These are phyloP conservation scores for Tolypeutes matacus DNA, from an alignment of 2,797 vertebrate species.

Conservation along the genomic window DNA sequence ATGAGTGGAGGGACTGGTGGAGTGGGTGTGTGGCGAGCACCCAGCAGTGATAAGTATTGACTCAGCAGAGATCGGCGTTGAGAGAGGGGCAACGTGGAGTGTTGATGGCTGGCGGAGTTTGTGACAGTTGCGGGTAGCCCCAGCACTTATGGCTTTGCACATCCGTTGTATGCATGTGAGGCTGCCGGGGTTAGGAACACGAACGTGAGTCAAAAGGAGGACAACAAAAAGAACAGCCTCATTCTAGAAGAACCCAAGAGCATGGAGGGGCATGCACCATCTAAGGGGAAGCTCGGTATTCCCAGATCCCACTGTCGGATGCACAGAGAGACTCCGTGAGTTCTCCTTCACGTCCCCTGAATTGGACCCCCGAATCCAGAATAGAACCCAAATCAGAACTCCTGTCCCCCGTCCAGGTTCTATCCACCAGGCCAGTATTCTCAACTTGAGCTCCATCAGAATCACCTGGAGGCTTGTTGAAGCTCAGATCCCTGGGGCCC, in stretches of 20 bases:
- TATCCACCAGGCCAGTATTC: neutral
- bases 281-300: neutral
- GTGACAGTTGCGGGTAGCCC: neutral
- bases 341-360: neutral
- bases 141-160: neutral
- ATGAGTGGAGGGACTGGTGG: neutral
- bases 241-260: neutral
- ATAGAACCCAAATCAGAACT: neutral
- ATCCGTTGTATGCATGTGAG: neutral
- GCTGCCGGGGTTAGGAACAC: neutral
- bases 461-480: neutral
- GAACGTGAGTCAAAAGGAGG: neutral
- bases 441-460: neutral
- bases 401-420: neutral
- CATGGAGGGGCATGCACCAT: neutral
- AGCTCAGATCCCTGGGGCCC: neutral
- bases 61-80: neutral
- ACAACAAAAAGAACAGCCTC: neutral
- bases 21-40: neutral
- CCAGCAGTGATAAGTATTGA: neutral
- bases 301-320: neutral
- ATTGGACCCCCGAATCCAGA: neutral
- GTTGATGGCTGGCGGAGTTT: conserved; percentile 9
- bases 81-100: neutral
- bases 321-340: neutral